Conservation (phyloP, 1,140 invertebrate genomes). For the Drosophila murphyi region DNA sequence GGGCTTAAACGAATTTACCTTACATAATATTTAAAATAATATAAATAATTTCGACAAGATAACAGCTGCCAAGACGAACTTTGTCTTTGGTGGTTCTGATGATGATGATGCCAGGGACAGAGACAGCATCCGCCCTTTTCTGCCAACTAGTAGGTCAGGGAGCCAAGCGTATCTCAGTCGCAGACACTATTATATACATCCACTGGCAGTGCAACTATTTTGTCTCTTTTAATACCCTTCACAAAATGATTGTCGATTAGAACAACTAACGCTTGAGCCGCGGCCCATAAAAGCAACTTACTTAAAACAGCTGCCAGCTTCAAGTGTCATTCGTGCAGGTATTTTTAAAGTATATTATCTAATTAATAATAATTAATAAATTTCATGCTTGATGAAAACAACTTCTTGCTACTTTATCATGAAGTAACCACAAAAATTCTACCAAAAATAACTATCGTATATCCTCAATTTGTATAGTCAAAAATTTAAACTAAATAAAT, state of each 20-base stretch:
- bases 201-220: constrained; percentile 31
- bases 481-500: too few species aligned
- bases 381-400: too few species aligned
- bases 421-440: too few species aligned
- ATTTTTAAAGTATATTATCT: too few species aligned
- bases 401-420: too few species aligned
- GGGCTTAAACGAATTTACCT: constrained; percentile 61
- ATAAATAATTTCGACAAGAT: constrained; percentile 41
- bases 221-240: constrained; percentile 5
- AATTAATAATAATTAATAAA: too few species aligned
- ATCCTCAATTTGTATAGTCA: too few species aligned
- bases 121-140: constrained; percentile 26
- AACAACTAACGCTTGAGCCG: too few species aligned
- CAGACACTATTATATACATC: neutral
- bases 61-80: constrained; percentile 24
- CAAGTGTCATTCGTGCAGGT: too few species aligned
- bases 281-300: neutral
- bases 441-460: too few species aligned
- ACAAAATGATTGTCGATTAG: neutral
- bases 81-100: neutral
- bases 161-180: neutral
- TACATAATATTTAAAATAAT: constrained; percentile 63
- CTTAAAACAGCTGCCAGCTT: too few species aligned
- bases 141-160: constrained; percentile 12
- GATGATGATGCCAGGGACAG: neutral